A percentile compares a stretch with the other conserved stretches of the same genome.
Conservation (phyloP, 2,797 vertebrate genomes). For the Naso thynnoides region DNA sequence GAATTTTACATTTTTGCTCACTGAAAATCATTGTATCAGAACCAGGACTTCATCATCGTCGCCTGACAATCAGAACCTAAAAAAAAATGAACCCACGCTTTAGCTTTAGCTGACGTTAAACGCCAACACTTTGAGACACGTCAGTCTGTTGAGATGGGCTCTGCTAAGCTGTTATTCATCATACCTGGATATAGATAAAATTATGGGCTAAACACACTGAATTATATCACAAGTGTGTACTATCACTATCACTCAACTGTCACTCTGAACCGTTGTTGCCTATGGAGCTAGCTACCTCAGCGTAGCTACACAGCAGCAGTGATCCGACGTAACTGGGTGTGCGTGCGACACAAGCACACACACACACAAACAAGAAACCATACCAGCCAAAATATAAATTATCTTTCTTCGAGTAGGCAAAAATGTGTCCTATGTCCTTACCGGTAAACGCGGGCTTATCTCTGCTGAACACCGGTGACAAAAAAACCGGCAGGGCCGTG, state of each 20-base stretch:
- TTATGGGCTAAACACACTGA: background rate
- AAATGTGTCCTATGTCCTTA: constrained; percentile 71
- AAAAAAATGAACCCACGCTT: background rate
- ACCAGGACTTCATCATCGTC: background rate
- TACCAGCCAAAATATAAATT: background rate
- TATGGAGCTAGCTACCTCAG: constrained; percentile 47
- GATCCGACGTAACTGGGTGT: constrained; percentile 35
- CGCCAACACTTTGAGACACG: background rate
- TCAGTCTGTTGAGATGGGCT: background rate
- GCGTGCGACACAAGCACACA: constrained; percentile 1
- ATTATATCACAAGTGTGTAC: background rate
- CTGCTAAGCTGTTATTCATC: background rate
- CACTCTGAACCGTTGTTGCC: constrained; percentile 24
- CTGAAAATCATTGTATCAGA: background rate
- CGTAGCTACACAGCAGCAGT: constrained; percentile 41
- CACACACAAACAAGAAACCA: constrained; percentile 1
- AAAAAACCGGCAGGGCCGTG: constrained; percentile 92
- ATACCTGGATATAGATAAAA: background rate
- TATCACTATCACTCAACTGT: constrained; percentile 11
- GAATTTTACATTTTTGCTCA: background rate
- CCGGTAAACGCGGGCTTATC: constrained; percentile 92
- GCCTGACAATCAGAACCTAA: background rate
- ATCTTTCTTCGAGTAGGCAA: too few species aligned
- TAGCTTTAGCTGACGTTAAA: constrained; percentile 19
- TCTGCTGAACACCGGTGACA: constrained; percentile 94